A percentile compares a stretch with the other conserved stretches of the same genome.
These are phyloP conservation scores for Zalophus californianus DNA, from an alignment of 2,797 vertebrate genomes.

Conservation along the genomic window DNA sequence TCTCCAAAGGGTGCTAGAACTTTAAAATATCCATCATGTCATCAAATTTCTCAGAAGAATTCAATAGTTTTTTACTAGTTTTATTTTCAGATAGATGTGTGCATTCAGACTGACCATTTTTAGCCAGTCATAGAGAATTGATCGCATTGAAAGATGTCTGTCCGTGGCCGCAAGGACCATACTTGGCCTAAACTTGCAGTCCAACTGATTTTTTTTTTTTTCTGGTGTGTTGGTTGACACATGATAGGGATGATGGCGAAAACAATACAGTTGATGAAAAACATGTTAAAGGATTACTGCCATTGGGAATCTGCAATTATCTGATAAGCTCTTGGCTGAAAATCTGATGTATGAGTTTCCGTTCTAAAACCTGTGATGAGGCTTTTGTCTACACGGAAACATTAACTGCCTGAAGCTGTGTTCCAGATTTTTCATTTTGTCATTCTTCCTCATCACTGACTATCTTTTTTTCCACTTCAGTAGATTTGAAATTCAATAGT, in stretches of 20 bases:
- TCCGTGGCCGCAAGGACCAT: not conserved
- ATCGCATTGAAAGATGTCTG: not conserved
- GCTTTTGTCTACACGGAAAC: not conserved
- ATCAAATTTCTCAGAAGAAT: slow-evolving; percentile 18
- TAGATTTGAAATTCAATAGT: not conserved
- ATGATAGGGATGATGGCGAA: not conserved
- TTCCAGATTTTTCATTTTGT: slow-evolving; percentile 12
- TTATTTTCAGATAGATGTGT: not conserved
- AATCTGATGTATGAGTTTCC: not conserved
- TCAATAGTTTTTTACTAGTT: not conserved
- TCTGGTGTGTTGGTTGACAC: not conserved
- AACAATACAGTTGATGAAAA: not conserved
- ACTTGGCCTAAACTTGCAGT: not conserved
- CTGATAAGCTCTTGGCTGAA: not conserved
- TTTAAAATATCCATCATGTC: not conserved
- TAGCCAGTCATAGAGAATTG: not conserved
- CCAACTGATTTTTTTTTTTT: not conserved
- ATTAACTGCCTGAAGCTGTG: not conserved
- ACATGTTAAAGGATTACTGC: not conserved
- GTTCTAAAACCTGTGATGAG: slow-evolving; percentile 14
- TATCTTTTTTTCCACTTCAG: not conserved
- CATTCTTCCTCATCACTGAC: not conserved
- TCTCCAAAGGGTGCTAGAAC: not conserved
- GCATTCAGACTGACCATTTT: not conserved
- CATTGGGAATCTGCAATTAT: not conserved